Conservation (phyloP, 2,113 vertebrate species). For the Lota lota region DNA sequence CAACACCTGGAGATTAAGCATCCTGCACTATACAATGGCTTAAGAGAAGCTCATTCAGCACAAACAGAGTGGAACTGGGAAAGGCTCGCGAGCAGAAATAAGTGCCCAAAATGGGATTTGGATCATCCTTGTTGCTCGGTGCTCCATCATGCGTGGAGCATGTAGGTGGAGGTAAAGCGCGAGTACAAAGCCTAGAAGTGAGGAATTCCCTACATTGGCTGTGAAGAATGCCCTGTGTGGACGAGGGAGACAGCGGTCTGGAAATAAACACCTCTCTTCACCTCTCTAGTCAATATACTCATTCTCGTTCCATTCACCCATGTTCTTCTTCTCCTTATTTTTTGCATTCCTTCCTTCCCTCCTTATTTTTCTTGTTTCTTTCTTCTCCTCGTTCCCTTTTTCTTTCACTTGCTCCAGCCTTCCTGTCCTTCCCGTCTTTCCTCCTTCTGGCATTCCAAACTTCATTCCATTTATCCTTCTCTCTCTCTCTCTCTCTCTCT, state of each 20-base stretch:
- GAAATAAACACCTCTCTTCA: constrained; percentile 46
- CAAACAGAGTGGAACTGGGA: constrained; percentile 43
- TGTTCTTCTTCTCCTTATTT: constrained; percentile 1
- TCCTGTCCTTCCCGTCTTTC: constrained; percentile 36
- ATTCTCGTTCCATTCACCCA: not conserved
- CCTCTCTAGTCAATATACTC: constrained; percentile 6
- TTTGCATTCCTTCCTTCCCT: too few relatives aligned
- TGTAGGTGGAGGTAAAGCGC: constrained; percentile 12
- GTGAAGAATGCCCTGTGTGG: constrained; percentile 41
- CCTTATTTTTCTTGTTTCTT: not conserved
- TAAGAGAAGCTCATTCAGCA: constrained; percentile 43
- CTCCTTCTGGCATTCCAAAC: not conserved
- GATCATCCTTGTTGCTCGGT: constrained; percentile 41
- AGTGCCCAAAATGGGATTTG: constrained; percentile 53
- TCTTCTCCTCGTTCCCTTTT: not conserved
- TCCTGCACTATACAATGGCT: constrained; percentile 11
- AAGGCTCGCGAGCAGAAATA: constrained; percentile 38
- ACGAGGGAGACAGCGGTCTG: constrained; percentile 33
- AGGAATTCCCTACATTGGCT: constrained; percentile 60
- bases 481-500: too few relatives aligned
- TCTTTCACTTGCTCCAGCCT: constrained; percentile 5
- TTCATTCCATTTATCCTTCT: not conserved
- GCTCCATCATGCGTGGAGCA: constrained; percentile 38
- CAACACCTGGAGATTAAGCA: constrained; percentile 14
- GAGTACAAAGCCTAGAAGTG: constrained; percentile 51